Base-by-base conservation (phyloP, 2,113 vertebrate species). In the Rhinolophus sinicus region DNA sequence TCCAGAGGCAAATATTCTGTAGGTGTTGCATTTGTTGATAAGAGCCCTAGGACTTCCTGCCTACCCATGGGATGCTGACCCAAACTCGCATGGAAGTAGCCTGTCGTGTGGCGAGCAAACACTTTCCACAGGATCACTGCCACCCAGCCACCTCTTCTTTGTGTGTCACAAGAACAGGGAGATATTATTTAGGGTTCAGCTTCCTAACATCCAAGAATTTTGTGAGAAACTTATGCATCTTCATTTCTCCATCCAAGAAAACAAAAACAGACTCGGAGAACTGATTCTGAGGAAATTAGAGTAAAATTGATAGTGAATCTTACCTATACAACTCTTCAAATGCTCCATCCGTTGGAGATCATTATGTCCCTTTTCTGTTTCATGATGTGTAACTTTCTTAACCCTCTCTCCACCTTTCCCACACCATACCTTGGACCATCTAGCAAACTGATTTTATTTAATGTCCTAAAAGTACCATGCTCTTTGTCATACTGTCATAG, bases 91-190 rank as follows among this genome's bases (percentile, higher is more conserved):
- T 38, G 19, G 30, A 67, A 80, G 33, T 21, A 76, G 8, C 10
- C 9, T 58, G 19, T 13, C 1, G 3, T n/a, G 4, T 0, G 21
- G 4, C 0, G 0, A 19, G 5, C 3, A n/a, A 70, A 65, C 4
- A 3, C 4, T 21, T 54, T 54, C 16, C 40, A 47, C 14, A 22
- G 21, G 35, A 7, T 35, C 47, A 33, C 14, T 4, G 47, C 47
- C 47, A 50, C 47, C 47, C 47, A 50, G 15, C 4, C 7, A 21
- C 9, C 3, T 83, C 26, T 73, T 13, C 0, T 69, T 4, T 65
- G 40, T 28, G 24, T 26, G 18, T 60, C 21, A 35, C 26, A 73
- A 35, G 26, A 28, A 87, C 22, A n/a, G 60, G 35, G 10, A 35
- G 28, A 72, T 47, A 54, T 44, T 33, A 58, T n/a, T 78, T 84